Evolutionary conservation across 35 echinoderm and acorn worm genomes (phyloP).

Genomic region (Holothuria glaberrima): DNA sequence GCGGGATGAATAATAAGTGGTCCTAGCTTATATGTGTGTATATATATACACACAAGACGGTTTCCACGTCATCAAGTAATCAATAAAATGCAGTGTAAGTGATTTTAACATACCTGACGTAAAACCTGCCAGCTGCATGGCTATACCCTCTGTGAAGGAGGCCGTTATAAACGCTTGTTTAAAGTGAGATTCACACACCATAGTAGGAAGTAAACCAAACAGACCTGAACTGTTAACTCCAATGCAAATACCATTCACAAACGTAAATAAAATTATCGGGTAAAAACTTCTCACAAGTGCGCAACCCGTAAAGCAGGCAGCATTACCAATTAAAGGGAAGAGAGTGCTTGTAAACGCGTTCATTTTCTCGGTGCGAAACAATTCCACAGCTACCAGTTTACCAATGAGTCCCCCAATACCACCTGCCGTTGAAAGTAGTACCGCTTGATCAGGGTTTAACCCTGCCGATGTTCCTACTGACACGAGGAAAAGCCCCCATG

Average conservation of each 20-base stretch:
- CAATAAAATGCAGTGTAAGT: too few relatives aligned
- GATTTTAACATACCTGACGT: not conserved
- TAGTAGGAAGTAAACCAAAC: not conserved
- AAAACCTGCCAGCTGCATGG: constrained; percentile 7
- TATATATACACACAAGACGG: too few relatives aligned
- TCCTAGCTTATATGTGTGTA: not conserved
- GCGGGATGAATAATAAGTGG: too few relatives aligned
- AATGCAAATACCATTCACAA: not conserved
- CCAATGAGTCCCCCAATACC: constrained; percentile 22
- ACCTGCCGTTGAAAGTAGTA: not conserved
- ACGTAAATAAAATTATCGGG: not conserved
- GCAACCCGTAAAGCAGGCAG: not conserved
- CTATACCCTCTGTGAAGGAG: not conserved
- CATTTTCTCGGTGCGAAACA: constrained; percentile 12
- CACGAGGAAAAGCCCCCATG: constrained; percentile 11
- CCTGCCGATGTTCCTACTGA: not conserved
- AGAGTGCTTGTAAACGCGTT: not conserved
- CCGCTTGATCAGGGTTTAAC: not conserved
- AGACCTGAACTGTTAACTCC: not conserved
- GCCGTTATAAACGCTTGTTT: not conserved
- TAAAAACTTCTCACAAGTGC: not conserved
- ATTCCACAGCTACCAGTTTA: not conserved
- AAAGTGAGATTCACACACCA: constrained; percentile 10
- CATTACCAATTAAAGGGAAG: not conserved
- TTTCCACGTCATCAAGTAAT: too few relatives aligned